Evolutionary conservation across 2,888 invertebrate genomes (phyloP).

Genomic region (Lumbricus terrestris): DNA sequence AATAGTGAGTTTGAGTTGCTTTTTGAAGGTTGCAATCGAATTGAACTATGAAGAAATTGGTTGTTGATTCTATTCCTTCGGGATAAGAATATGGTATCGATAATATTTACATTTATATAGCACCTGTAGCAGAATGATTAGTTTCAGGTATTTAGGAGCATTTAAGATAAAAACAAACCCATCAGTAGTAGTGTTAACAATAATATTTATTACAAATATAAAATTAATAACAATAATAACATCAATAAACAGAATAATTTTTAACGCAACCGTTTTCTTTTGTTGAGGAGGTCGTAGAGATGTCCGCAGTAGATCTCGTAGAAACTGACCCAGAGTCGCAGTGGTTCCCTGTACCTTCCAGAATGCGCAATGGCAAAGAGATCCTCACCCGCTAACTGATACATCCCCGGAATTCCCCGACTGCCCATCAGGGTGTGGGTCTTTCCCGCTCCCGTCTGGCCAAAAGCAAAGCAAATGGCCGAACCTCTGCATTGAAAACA

Average conservation of each 20-base stretch:
- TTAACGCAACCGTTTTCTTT: conserved; percentile 49
- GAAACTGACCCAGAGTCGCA: conserved; percentile 55
- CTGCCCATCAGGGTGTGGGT: conserved; percentile 57
- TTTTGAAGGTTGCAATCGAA: background rate
- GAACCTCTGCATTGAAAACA: conserved; percentile 41
- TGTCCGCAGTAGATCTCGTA: conserved; percentile 59
- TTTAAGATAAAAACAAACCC: too few relatives aligned
- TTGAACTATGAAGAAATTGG: background rate
- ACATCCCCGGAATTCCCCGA: conserved; percentile 50
- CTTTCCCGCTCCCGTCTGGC: conserved; percentile 58
- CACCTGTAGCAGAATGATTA: too few relatives aligned
- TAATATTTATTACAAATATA: background rate
- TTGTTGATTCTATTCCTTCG: background rate
- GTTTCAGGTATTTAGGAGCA: too few relatives aligned
- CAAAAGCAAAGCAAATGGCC: conserved; percentile 58
- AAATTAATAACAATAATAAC: background rate
- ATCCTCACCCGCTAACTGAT: conserved; percentile 53
- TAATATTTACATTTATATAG: too few relatives aligned
- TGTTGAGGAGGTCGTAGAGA: conserved; percentile 57
- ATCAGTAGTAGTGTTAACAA: too few relatives aligned
- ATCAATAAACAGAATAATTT: background rate
- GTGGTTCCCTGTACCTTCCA: background rate
- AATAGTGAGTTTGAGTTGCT: background rate
- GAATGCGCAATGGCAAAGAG: conserved; percentile 45
- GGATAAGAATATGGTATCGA: background rate